Percentiles rank a stretch among this genome's conserved stretches.
Evolutionary conservation across 1,140 invertebrate species (phyloP).

Genomic region (Hermatobates lingyangjiaoensis): DNA sequence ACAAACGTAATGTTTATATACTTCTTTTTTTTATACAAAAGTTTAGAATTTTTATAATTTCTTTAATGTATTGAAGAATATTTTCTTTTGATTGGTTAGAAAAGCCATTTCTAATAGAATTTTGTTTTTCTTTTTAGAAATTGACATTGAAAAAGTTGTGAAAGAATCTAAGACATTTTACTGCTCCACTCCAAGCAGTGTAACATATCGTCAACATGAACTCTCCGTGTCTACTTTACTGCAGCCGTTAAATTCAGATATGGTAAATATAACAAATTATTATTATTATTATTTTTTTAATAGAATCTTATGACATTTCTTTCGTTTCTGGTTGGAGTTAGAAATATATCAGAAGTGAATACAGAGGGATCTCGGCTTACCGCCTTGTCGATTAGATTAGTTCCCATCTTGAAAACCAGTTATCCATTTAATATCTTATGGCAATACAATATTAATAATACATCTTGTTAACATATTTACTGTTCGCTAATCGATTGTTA

Average conservation of each 20-base stretch:
- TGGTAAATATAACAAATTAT: too few species aligned
- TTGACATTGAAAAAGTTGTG: constrained; percentile 85
- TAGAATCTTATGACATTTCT: constrained; percentile 15
- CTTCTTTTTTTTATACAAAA: background rate
- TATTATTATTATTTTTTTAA: too few species aligned
- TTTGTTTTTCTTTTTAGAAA: constrained; percentile 46
- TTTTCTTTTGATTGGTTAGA: too few species aligned
- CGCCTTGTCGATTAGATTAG: background rate
- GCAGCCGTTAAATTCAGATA: background rate
- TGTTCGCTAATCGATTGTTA: too few species aligned
- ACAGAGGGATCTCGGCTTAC: background rate
- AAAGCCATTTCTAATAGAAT: too few species aligned
- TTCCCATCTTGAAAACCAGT: too few species aligned
- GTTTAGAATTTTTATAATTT: background rate
- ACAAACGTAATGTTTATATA: background rate
- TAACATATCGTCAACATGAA: constrained; percentile 64
- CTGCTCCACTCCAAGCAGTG: constrained; percentile 66
- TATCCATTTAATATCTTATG: too few species aligned
- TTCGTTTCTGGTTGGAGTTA: background rate
- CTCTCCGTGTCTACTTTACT: constrained; percentile 13
- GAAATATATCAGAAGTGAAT: background rate
- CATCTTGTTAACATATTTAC: too few species aligned
- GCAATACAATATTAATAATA: too few species aligned
- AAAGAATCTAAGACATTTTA: constrained; percentile 75
- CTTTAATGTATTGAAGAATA: too few species aligned